Evolutionary conservation across 2,113 vertebrate genomes (phyloP), one percentile per base, ranked within the genome.

Genomic region (Burhinus bistriatus): DNA sequence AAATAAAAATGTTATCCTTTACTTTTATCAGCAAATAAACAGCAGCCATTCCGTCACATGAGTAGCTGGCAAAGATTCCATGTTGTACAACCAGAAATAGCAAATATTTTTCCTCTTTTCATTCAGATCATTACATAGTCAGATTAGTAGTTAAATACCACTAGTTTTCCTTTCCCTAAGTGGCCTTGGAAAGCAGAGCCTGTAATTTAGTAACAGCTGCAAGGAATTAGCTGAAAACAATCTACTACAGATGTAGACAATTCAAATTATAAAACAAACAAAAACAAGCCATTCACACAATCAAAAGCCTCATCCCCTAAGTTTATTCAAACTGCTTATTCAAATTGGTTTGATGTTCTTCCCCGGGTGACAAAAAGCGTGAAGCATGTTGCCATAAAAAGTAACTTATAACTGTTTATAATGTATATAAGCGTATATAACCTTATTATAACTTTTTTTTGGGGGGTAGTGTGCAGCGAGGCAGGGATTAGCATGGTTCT

Each of bases 151-250:
- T 90, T 97, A 96, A 97, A 96, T 76, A 97, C 64, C 5, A 4
- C 70, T 96, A 88, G 92, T 96, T 97, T 97, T 87, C 83, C 70
- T 93, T 96, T 96, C 92, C 89, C 91, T 94, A 85, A 97, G 97
- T 95, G 95, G 92, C 82, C 66, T 96, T 97, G 96, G 96, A 97
- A 96, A 95, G 89, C 94, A 89, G 65, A 97, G 76, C 70, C 96
- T 95, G 77, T 96, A 97, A 97, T 97, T 98, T 97, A 96, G 84
- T 69, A 98, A 95, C 97, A 98, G 97, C 97, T 98, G 97, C 92
- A 91, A 85, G 40, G 73, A 97, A 97, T 97, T 97, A 97, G 59
- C 89, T 94, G 76, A 95, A 96, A 96, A 95, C 94, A 94, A 95
- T 97, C 80, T 94, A 95, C 85, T 87, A 75, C 47, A 96, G 82